Evolutionary conservation across 2,888 invertebrate species (phyloP).

Genomic region (Agrochola circellaris): DNA sequence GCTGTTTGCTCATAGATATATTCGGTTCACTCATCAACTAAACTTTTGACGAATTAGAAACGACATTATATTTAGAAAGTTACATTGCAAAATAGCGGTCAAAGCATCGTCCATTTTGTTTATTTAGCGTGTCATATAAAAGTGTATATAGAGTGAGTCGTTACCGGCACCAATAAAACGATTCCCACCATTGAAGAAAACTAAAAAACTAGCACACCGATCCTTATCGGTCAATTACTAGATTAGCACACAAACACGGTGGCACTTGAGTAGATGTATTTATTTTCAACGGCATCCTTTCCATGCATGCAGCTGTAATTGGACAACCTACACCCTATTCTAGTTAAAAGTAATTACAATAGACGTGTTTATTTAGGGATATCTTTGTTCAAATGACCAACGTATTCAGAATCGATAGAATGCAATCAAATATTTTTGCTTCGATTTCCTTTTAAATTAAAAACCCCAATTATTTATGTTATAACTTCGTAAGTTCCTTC

Average conservation of each 20-base stretch:
- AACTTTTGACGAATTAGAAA: constrained; percentile 17
- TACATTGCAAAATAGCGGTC: constrained; percentile 29
- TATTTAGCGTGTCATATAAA: constrained; percentile 33
- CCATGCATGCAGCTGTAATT: neutral
- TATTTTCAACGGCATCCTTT: constrained; percentile 25
- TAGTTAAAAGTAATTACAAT: constrained; percentile 8
- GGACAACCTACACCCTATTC: constrained; percentile 1
- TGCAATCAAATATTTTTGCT: neutral
- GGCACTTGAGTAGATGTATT: constrained; percentile 10
- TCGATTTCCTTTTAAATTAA: neutral
- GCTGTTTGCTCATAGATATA: neutral
- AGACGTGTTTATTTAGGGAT: constrained; percentile 7
- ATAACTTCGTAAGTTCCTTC: neutral
- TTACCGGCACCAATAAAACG: constrained; percentile 49
- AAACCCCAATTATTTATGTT: neutral
- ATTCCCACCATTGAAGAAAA: constrained; percentile 51
- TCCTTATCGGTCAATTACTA: constrained; percentile 67
- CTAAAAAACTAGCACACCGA: constrained; percentile 53
- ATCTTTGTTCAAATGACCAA: constrained; percentile 23
- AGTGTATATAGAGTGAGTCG: constrained; percentile 32
- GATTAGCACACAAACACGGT: constrained; percentile 48
- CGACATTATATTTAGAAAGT: constrained; percentile 53
- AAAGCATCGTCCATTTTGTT: constrained; percentile 35
- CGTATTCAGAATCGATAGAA: constrained; percentile 7
- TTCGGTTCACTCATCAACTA: neutral